These are phyloP conservation scores for Pachycephus smyrnensis DNA, from an alignment of 2,888 invertebrate genomes.

Conservation along the genomic window DNA sequence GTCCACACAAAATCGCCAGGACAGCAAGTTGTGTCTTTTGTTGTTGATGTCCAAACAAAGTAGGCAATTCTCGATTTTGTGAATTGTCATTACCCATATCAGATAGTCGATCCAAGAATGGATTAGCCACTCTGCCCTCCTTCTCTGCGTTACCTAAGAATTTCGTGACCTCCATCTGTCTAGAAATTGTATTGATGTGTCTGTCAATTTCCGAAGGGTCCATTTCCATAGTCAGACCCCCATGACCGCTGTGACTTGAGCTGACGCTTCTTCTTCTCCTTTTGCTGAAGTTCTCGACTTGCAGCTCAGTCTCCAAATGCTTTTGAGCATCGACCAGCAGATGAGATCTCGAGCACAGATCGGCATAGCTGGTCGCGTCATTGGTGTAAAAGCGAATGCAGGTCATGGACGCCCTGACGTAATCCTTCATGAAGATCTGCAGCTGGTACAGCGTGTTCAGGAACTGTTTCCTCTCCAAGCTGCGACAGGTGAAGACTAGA, in stretches of 20 bases:
- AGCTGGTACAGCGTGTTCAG: slow-evolving; percentile 81
- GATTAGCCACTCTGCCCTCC: slow-evolving; percentile 58
- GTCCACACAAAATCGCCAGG: slow-evolving; percentile 76
- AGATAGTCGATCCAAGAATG: slow-evolving; percentile 50
- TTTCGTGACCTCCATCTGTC: slow-evolving; percentile 85
- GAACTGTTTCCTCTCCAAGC: slow-evolving; percentile 76
- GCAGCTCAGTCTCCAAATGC: slow-evolving; percentile 75
- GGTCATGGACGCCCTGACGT: slow-evolving; percentile 82
- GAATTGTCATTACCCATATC: slow-evolving; percentile 49
- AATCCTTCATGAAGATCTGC: slow-evolving; percentile 79
- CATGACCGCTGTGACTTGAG: slow-evolving; percentile 26
- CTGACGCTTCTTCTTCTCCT: slow-evolving; percentile 48
- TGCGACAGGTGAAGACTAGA: slow-evolving; percentile 78
- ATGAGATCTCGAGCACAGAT: slow-evolving; percentile 69
- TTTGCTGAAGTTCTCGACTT: slow-evolving; percentile 42
- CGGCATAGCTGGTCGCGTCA: slow-evolving; percentile 71
- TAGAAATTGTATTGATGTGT: slow-evolving; percentile 81
- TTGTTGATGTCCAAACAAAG: slow-evolving; percentile 77
- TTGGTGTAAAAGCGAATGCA: slow-evolving; percentile 82
- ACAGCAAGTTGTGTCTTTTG: slow-evolving; percentile 80
- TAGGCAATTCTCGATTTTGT: slow-evolving; percentile 69
- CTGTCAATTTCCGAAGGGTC: slow-evolving; percentile 80
- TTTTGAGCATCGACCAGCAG: slow-evolving; percentile 72
- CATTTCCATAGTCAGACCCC: slow-evolving; percentile 75
- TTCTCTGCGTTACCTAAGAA: slow-evolving; percentile 77